Base-by-base conservation (phyloP, 2,888 invertebrate genomes). In the Lissocephala sabroskyi region DNA sequence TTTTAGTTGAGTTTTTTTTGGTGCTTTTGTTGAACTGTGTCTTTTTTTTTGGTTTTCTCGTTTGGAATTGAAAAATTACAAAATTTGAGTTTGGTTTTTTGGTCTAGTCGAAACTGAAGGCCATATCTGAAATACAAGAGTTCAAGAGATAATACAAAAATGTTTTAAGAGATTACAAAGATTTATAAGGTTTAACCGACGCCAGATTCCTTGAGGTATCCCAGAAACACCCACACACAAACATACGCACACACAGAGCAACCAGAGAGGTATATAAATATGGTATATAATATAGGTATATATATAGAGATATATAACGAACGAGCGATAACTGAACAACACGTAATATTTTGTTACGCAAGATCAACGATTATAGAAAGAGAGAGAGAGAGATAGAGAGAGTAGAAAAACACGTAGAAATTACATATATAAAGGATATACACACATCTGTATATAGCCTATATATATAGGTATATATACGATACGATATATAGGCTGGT, bases 81-180 rank as follows among this genome's bases (percentile, higher is more conserved):
- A 70, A 65, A 65, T 47, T 48, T 49, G 53, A 41, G 54, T 49
- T 45, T 18, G 40, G 29, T 23, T 19, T 44, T 44, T 41, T 59
- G 29, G 51, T 36, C 74, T 83, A 83, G 80, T 83, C 84, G 81
- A 84, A 83, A 83, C 81, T 83, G 84, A 83, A 83, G 80, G 81
- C 84, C 83, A 83, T 80, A 81, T 83, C 84, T 83, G 83, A 80
- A 83, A 83, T 73, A 78, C 71, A 80, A 70, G 71, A 78, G 68
- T 71, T 68, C 59, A 52, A 62, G n/a, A n/a, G 64, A 75, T 67
- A 65, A 68, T 67, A 68, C 68, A 67, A 45, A 37, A 37, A 37
- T 37, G 37, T 37, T 37, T 37, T 19, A 1, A 37, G 19, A 37
- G 11, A 33, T 3, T 51, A 29, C 19, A 57, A 49, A 57, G 33